phyloP scores from a whole-genome alignment of 2,888 invertebrate species.

The Parelbella ahira region DNA sequence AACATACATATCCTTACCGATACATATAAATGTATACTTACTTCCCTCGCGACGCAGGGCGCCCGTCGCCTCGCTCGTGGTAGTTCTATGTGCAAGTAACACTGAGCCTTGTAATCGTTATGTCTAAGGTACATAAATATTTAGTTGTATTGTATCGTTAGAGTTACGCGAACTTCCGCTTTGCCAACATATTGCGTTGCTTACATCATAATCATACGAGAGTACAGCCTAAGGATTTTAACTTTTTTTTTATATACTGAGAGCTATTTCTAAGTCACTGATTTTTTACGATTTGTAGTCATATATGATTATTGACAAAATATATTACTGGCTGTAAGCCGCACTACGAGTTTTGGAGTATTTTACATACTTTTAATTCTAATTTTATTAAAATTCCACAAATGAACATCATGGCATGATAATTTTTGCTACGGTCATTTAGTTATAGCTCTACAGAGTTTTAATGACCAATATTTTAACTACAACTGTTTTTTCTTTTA shows the following conservation, averaged over 20 bases:
- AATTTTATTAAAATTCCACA: slow-evolving; percentile 62
- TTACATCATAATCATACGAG: slow-evolving; percentile 77
- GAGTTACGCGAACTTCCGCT: slow-evolving; percentile 78
- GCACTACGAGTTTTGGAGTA: slow-evolving; percentile 72
- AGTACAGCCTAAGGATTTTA: slow-evolving; percentile 81
- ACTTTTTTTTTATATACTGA: slow-evolving; percentile 76
- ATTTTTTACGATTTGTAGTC: slow-evolving; percentile 70
- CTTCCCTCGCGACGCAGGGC: slow-evolving; percentile 25
- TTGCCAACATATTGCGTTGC: slow-evolving; percentile 79
- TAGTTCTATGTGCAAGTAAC: slow-evolving; percentile 58
- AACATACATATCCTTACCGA: slow-evolving; percentile 76
- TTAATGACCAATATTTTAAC: slow-evolving; percentile 76
- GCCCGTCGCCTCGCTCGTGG: too few species aligned
- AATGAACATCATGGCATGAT: slow-evolving; percentile 77
- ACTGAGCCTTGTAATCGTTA: slow-evolving; percentile 77
- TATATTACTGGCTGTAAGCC: slow-evolving; percentile 67
- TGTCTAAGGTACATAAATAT: slow-evolving; percentile 77
- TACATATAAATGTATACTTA: slow-evolving; percentile 57
- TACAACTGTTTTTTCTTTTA: slow-evolving; percentile 67
- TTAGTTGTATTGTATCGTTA: slow-evolving; percentile 79
- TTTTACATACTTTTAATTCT: slow-evolving; percentile 74
- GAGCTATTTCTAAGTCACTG: slow-evolving; percentile 80
- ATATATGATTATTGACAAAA: slow-evolving; percentile 48
- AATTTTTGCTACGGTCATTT: slow-evolving; percentile 66
- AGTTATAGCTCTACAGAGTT: slow-evolving; percentile 78